These are phyloP conservation scores for Andrena hattorfiana DNA, from an alignment of 2,888 invertebrate species.

Conservation along the genomic window DNA sequence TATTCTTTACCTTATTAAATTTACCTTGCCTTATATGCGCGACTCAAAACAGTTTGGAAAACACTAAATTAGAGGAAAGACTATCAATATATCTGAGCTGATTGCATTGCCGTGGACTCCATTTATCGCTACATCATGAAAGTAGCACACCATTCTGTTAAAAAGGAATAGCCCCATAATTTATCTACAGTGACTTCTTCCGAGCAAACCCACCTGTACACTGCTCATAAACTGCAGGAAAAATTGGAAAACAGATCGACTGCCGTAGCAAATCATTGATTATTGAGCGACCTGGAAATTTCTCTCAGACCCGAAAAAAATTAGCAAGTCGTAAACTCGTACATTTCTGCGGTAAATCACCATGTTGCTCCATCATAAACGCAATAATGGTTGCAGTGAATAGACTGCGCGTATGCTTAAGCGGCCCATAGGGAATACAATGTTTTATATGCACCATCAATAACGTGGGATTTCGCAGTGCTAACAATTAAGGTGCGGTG, in stretches of 20 bases:
- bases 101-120: no score
- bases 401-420: background rate
- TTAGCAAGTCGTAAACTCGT: constrained; percentile 16
- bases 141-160: no score
- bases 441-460: constrained; percentile 31
- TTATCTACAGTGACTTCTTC: no score
- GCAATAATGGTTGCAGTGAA: constrained; percentile 9
- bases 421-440: constrained; percentile 1
- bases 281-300: background rate
- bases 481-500: constrained; percentile 57
- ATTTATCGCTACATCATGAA: no score
- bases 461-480: constrained; percentile 16
- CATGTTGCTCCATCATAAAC: constrained; percentile 15
- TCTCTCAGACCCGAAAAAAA: background rate
- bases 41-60: no score
- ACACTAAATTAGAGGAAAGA: no score
- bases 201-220: background rate
- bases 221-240: background rate
- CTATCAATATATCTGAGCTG: no score
- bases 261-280: background rate
- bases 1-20: no score
- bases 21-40: no score
- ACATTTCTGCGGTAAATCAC: constrained; percentile 20
- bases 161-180: no score
- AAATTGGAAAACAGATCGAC: constrained; percentile 3